Evolutionary conservation across 2,797 vertebrate species (phyloP).

Genomic region (Pyrocephalus nanus): DNA sequence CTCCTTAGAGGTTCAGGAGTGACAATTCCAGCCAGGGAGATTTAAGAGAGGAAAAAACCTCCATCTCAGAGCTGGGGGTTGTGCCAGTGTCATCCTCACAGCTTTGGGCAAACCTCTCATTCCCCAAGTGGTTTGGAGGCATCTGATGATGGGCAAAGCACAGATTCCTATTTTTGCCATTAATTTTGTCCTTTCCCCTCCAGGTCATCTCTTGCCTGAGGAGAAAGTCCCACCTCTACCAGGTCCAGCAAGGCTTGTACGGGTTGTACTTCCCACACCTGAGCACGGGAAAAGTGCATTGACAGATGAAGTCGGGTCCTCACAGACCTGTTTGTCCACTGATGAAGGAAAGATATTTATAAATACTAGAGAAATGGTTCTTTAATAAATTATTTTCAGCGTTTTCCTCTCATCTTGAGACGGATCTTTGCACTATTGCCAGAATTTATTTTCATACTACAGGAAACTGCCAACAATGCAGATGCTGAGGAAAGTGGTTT

Average conservation of each 20-base stretch:
- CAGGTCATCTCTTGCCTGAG: conserved; percentile 49
- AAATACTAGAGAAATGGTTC: neutral
- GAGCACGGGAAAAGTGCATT: conserved; percentile 53
- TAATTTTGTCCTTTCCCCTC: neutral
- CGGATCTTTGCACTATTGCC: neutral
- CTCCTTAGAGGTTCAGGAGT: neutral
- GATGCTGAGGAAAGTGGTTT: neutral
- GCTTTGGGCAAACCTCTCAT: neutral
- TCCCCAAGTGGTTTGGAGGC: neutral
- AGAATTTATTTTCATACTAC: neutral
- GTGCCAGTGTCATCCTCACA: neutral
- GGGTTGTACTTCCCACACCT: conserved; percentile 61
- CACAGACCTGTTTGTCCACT: neutral
- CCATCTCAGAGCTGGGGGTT: neutral
- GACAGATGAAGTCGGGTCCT: neutral
- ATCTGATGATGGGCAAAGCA: neutral
- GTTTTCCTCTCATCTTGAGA: neutral
- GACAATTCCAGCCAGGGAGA: neutral
- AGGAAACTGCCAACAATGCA: neutral
- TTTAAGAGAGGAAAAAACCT: neutral
- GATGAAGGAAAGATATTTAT: conserved; percentile 30
- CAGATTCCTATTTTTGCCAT: neutral
- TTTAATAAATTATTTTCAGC: conserved; percentile 27
- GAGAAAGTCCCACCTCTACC: conserved; percentile 49
- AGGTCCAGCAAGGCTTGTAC: conserved; percentile 28